Evolutionary conservation across 1,140 invertebrate genomes (phyloP), one percentile per base, ranked within the genome.

Genomic region (Zophobas atratus): DNA sequence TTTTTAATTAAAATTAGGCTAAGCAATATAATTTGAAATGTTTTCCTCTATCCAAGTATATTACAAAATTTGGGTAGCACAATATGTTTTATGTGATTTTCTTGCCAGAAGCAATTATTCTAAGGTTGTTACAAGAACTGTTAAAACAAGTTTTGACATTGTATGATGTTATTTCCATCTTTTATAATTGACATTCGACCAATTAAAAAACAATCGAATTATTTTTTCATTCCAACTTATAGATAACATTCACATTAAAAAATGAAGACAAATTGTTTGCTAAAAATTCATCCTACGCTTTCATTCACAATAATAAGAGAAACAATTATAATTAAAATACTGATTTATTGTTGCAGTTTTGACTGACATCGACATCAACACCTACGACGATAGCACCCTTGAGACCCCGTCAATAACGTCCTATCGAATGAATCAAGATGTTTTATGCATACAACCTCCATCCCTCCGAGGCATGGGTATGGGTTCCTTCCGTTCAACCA

Each of bases 341-440:
- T 35, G 20, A 43, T 67, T 77, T 72, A 53, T 74, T 80, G 71
- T 84, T 85, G 1, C 82, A 85, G 84, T 85, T 70, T 80, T 85
- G 60, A 85, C 84, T 55, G 84, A 85, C 73, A 85, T 85, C 74
- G 84, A 85, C 56, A 85, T 85, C 39, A 83, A 82, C 51, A 79
- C 83, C 0, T 85, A 84, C 81, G 84, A 85, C 60, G 83, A 84
- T 70, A 84, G 83, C 78, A 85, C 84, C 1, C 74, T 84, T 35
- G 84, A 81, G 76, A 77, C 84, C 5, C 82, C 84, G 20, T 84
- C 84, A 34, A 82, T 85, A 20, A 84, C 84, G 20, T 85, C 84
- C 6, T 85, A 84, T 74, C 77, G 84, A 78, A 78, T 85, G 80
- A 85, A 80, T 70, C 72, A 84, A 38, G 84, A 85, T 73, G 83